Evolutionary conservation across 2,888 invertebrate genomes (phyloP).

Genomic region (Osmoderma eremita): DNA sequence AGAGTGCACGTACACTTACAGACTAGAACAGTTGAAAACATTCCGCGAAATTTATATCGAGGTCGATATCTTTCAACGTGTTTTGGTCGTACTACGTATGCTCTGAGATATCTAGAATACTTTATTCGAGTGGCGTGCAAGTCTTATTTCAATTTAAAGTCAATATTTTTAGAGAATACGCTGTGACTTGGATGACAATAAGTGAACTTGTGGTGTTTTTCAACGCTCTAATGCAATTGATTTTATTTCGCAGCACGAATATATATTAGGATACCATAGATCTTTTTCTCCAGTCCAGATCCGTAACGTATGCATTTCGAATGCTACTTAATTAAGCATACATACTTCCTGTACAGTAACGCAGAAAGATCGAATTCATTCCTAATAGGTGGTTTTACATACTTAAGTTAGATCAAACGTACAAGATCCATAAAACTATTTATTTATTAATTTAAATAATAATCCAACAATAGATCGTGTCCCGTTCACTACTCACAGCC

Average conservation of each 20-base stretch:
- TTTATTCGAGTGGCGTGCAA: slow-evolving; percentile 19
- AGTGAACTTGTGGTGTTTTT: slow-evolving; percentile 33
- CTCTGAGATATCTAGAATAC: slow-evolving; percentile 14
- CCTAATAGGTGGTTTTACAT: neutral
- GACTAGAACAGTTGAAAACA: too few relatives aligned
- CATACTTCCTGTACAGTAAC: neutral
- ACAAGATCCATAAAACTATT: slow-evolving; percentile 12
- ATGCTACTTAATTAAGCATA: slow-evolving; percentile 19
- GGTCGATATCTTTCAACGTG: too few relatives aligned
- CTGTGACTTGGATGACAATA: slow-evolving; percentile 14
- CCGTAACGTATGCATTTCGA: slow-evolving; percentile 6
- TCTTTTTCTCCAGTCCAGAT: neutral
- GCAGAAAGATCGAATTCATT: slow-evolving; percentile 7
- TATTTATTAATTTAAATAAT: slow-evolving; percentile 2
- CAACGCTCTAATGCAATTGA: slow-evolving; percentile 26
- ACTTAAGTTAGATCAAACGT: neutral
- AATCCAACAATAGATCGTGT: neutral
- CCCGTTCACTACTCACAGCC: too few relatives aligned
- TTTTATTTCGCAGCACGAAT: slow-evolving; percentile 26
- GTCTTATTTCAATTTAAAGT: slow-evolving; percentile 32
- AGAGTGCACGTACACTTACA: too few relatives aligned
- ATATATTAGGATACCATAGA: slow-evolving; percentile 13
- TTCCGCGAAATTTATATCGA: too few relatives aligned
- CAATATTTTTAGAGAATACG: slow-evolving; percentile 31
- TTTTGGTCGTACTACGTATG: neutral